These are phyloP conservation scores for Spheniscus mendiculus DNA, from an alignment of 2,113 vertebrate species.

Conservation along the genomic window DNA sequence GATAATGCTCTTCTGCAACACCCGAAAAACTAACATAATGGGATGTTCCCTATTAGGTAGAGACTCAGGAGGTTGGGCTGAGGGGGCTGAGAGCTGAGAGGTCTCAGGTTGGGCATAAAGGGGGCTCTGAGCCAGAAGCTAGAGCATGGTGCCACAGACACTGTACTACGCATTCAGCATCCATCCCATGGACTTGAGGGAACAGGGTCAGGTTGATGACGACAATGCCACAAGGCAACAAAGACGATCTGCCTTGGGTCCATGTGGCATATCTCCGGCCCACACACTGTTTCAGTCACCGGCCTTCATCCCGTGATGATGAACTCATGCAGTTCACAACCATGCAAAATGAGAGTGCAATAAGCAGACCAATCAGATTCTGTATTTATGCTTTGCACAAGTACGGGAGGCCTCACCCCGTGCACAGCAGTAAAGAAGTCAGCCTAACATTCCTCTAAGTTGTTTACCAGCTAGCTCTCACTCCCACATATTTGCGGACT, in stretches of 20 bases:
- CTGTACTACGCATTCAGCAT: background rate
- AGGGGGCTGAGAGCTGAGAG: background rate
- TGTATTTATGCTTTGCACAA: background rate
- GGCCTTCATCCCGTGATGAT: accelerated
- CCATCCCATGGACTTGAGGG: background rate
- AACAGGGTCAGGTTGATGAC: background rate
- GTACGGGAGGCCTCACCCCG: background rate
- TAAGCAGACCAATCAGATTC: background rate
- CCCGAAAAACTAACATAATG: background rate
- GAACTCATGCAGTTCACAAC: background rate
- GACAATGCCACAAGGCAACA: background rate
- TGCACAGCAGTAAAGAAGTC: background rate
- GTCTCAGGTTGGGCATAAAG: background rate
- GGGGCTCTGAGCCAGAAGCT: background rate
- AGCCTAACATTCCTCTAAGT: background rate
- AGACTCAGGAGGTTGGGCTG: background rate
- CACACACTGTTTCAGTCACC: accelerated
- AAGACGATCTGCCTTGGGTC: background rate
- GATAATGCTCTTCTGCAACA: background rate
- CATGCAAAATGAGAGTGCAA: background rate
- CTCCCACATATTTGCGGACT: background rate
- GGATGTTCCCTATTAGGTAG: background rate
- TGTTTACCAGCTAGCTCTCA: background rate
- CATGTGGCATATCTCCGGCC: background rate
- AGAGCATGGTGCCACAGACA: background rate